Conservation (phyloP, 1,140 invertebrate species). For the Ylistrum balloti region DNA sequence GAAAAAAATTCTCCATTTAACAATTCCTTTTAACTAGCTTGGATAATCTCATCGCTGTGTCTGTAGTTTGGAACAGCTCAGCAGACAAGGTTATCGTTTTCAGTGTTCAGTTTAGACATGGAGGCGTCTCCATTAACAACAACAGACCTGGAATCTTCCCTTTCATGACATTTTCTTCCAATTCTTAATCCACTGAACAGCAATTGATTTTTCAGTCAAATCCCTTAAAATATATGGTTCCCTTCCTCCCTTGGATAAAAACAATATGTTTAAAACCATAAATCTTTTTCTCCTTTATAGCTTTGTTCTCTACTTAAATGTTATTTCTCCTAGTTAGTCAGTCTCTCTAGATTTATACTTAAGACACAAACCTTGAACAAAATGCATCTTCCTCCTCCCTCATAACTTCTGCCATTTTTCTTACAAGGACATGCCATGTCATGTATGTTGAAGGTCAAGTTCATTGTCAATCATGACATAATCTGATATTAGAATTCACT, state of each 20-base stretch:
- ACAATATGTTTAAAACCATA: neutral
- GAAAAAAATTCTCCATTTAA: too few species aligned
- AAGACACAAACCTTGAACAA: neutral
- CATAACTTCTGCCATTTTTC: too few species aligned
- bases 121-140: neutral
- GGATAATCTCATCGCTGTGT: too few species aligned
- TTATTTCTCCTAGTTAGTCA: neutral
- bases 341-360: neutral
- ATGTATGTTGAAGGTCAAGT: too few species aligned
- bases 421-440: too few species aligned
- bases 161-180: neutral
- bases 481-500: too few species aligned
- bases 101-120: neutral
- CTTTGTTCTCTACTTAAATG: neutral
- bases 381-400: too few species aligned
- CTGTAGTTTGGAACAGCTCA: neutral
- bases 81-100: neutral
- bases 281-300: neutral
- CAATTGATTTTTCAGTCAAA: conserved; percentile 14
- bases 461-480: too few species aligned
- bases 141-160: neutral
- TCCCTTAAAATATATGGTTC: neutral
- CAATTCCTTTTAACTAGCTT: too few species aligned
- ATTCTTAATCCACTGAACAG: neutral
- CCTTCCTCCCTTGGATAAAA: neutral